Base-by-base conservation (phyloP, 1,140 invertebrate genomes). In the Trypoxylus dichotomus region DNA sequence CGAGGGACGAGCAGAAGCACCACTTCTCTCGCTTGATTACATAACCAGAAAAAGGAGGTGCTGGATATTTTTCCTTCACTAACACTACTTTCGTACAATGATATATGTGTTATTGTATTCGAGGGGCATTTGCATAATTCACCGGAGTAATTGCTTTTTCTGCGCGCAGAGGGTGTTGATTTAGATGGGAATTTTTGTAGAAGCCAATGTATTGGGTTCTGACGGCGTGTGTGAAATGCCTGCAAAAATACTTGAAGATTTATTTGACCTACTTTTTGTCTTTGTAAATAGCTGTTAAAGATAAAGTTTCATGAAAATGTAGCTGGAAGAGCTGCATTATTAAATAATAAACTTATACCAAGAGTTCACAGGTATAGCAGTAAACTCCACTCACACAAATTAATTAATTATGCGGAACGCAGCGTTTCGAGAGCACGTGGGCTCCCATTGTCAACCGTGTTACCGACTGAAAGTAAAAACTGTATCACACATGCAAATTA, bases 11-110 rank as follows among this genome's bases (percentile, higher is more conserved):
- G n/a, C 27, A 25, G 43, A 75, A 75, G 74, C 76, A 60, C 76
- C 43, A 63, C 60, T 63, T 63, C 71, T 76, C 77, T 74, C 71
- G 75, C 41, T 29, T 72, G 71, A 43, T 75, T 68, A 73, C 13
- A 25, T 58, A 75, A 80, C 78, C 58, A 78, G 79, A 80, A 80
- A 80, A 80, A 80, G 79, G 79, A 80, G 79, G 79, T 75, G 76
- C 71, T 77, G 15, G 15, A 42, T 13, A 76, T 72, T 73, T 74
- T 79, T 76, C 68, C 58, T 77, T 80, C 79, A 79, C 37, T 54
- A n/a, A 25, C 74, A 75, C 24, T 21, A 25, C 74, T 75, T 75
- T 47, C 43, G 42, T 54, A 75, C 43, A 25, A 75, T 75, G 74
- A 75, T 75, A 75, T 47, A 75, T 75, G 74, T 47, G 74, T 75